Percentiles rank a stretch among this genome's conserved stretches.
These are phyloP conservation scores for Spizella passerina DNA, from an alignment of 2,797 vertebrate species.

Conservation along the genomic window DNA sequence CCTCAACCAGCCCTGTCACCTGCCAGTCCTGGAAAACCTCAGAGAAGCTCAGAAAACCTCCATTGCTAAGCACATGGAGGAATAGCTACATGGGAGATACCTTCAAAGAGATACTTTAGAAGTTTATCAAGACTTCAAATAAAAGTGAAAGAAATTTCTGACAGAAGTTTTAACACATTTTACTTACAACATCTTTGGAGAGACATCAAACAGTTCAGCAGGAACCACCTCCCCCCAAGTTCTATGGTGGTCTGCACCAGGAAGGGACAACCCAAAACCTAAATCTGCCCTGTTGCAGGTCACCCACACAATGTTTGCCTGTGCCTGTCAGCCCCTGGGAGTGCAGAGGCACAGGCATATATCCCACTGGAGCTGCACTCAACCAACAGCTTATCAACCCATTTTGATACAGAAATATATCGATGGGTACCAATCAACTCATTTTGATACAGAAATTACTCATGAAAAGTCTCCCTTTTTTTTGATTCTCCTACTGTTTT, in stretches of 20 bases:
- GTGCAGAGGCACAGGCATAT: rapidly evolving
- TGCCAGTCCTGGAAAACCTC: not conserved
- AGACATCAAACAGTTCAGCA: not conserved
- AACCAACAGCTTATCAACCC: not conserved
- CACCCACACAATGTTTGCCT: rapidly evolving
- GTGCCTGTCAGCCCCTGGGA: rapidly evolving
- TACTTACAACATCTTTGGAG: not conserved
- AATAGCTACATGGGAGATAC: not conserved
- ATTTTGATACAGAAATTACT: not conserved
- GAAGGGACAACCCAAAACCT: not conserved
- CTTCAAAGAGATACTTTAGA: not conserved
- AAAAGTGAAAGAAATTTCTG: not conserved
- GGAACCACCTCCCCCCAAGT: not conserved
- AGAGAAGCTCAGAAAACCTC: not conserved
- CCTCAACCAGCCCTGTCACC: not conserved
- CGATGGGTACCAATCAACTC: not conserved
- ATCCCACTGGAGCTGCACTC: not conserved
- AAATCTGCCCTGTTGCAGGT: not conserved
- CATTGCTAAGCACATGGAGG: no score
- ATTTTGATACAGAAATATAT: not conserved
- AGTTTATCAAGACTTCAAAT: not conserved
- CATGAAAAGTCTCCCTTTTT: not conserved
- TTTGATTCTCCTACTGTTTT: not conserved
- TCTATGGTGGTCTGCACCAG: no score
- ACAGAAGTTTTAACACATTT: not conserved